Percentiles rank a stretch among this genome's conserved stretches.
phyloP scores from a whole-genome alignment of 1,140 invertebrate genomes.

The Callitettix versicolor region DNA sequence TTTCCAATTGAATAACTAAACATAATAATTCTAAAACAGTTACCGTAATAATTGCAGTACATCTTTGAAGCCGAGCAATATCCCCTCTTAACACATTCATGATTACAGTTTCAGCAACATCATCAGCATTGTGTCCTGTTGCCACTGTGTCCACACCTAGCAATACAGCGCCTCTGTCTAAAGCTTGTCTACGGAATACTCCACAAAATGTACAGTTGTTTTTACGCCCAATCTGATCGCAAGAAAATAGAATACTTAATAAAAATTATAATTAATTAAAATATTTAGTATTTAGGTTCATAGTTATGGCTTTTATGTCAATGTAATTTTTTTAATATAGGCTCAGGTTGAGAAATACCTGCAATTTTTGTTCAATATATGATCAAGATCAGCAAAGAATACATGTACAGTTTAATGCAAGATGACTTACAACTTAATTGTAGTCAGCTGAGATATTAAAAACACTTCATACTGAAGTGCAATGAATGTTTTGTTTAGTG shows the following conservation, averaged over 20 bases:
- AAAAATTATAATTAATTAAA: not conserved
- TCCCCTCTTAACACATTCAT: constrained; percentile 98
- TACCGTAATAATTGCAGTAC: constrained; percentile 81
- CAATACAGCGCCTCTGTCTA: constrained; percentile 84
- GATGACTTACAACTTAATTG: too few species aligned
- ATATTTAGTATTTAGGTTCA: not conserved
- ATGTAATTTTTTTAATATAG: too few species aligned
- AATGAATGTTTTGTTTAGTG: too few species aligned
- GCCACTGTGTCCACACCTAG: constrained; percentile 87
- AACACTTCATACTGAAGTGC: too few species aligned
- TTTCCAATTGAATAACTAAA: too few species aligned
- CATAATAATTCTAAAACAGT: too few species aligned
- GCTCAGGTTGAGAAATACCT: too few species aligned
- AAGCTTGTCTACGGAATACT: constrained; percentile 89
- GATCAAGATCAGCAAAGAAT: too few species aligned
- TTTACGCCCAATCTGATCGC: constrained; percentile 74
- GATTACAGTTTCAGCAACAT: constrained; percentile 95
- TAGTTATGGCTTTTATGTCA: not conserved
- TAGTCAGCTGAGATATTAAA: too few species aligned
- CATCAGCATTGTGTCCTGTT: constrained; percentile 99
- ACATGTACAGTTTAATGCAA: too few species aligned
- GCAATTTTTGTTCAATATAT: too few species aligned
- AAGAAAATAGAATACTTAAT: not conserved
- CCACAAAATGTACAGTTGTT: constrained; percentile 99
- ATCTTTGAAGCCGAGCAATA: constrained; percentile 82